Base-by-base conservation (phyloP, 2,888 invertebrate species). In the Erebia ligea region DNA sequence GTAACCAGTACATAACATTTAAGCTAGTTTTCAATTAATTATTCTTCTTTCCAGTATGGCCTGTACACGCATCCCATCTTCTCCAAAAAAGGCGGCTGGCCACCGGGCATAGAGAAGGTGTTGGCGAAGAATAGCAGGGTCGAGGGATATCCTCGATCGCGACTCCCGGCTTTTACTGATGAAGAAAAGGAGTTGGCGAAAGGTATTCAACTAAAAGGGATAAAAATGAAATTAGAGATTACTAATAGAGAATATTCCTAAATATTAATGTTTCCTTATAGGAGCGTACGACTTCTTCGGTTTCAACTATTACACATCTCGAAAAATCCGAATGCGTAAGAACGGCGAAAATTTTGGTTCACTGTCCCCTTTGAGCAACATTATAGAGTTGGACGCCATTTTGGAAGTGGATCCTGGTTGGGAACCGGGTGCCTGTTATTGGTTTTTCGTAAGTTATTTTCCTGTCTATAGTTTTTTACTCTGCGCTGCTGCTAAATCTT, bases 221-320 rank as follows among this genome's bases (percentile, higher is more conserved):
- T n/a, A n/a, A n/a, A n/a, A n/a, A n/a, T n/a, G n/a, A n/a, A n/a
- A n/a, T n/a, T n/a, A n/a, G n/a, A n/a, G n/a, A n/a, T n/a, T n/a
- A n/a, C n/a, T n/a, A n/a, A n/a, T n/a, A n/a, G n/a, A n/a, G n/a
- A n/a, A n/a, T 15, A 15, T n/a, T 50, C 11, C 4, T 17, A 11
- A 17, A 52, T 19, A 19, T 54, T 19, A 10, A 9, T 17, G 1
- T 17, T 52, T n/a, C 8, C n/a, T 52, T 34, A 15, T 64, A 71
- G 71, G 71, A 3, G 13, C 71, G 11, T 94, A 94, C 8, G 96
- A 96, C 80, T 96, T 95, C 82, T 89, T 94, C 62, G 95, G 94
- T 0, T 76, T 96, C 57, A 96, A 96, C 79, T 94, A 95, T 79
- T 96, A 96, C 82, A 93, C 95, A 0, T 88, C 93, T 1, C 81